Percentiles rank a stretch among this genome's conserved stretches.
Evolutionary conservation across 2,797 vertebrate genomes (phyloP).

Genomic region (Enteromius unitaeniatus): DNA sequence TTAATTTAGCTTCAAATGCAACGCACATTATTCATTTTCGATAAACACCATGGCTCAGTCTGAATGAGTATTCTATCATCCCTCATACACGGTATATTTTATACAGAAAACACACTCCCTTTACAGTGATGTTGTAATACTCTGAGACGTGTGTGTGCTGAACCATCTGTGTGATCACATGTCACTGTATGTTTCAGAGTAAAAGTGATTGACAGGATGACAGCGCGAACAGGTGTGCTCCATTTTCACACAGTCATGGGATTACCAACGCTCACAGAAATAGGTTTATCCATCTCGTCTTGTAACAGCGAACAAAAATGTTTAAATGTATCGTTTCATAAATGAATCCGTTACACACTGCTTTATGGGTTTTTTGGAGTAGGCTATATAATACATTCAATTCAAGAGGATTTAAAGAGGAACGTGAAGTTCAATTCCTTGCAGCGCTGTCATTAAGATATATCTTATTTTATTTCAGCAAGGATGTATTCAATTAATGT

Average conservation of each 20-base stretch:
- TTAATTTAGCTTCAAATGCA: not conserved
- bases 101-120: not conserved
- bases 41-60: not conserved
- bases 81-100: not conserved
- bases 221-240: slow-evolving; percentile 56
- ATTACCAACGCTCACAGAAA: slow-evolving; percentile 58
- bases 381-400: not conserved
- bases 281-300: not conserved
- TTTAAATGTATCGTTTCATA: not conserved
- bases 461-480: not conserved
- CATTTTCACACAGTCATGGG: slow-evolving; percentile 58
- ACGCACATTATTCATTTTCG: not conserved
- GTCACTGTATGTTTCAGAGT: slow-evolving; percentile 58
- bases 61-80: not conserved
- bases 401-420: no score
- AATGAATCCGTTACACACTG: not conserved
- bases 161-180: slow-evolving; percentile 44
- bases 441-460: not conserved
- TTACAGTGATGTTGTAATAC: not conserved
- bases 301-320: not conserved
- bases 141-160: not conserved
- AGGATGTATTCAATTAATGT: not conserved
- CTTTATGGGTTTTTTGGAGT: not conserved
- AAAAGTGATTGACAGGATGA: slow-evolving; percentile 62
- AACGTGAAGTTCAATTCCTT: not conserved